Conservation (phyloP, 2,797 vertebrate species). For the Iguana delicatissima region DNA sequence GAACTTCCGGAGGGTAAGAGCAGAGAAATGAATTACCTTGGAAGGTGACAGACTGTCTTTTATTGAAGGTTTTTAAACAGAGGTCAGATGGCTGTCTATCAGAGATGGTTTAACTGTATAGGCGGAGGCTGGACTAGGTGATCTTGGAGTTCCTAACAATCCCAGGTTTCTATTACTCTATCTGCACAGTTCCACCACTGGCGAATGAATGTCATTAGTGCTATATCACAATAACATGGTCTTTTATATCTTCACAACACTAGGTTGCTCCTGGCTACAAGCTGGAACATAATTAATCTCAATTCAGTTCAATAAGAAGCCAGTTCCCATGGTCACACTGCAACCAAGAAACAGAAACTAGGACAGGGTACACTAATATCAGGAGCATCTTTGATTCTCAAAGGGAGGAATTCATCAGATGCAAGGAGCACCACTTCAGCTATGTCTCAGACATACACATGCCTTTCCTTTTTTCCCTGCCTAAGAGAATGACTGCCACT, state of each 20-base stretch:
- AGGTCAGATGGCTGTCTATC: no score
- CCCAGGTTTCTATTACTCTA: not conserved
- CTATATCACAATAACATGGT: not conserved
- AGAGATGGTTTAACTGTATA: no score
- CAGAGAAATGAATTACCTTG: no score
- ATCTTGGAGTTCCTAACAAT: no score
- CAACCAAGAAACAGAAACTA: not conserved
- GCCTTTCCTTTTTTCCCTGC: not conserved
- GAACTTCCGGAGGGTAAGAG: no score
- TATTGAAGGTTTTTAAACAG: no score
- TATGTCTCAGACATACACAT: not conserved
- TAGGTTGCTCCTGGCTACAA: not conserved
- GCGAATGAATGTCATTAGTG: not conserved
- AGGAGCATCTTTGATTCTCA: not conserved
- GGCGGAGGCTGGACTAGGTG: no score
- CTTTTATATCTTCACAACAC: not conserved
- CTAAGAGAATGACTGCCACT: not conserved
- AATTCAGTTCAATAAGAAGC: not conserved
- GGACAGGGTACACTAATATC: not conserved
- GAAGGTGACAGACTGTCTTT: no score
- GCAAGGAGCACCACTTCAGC: not conserved
- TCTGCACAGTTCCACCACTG: not conserved
- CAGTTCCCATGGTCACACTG: not conserved
- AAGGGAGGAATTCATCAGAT: not conserved
- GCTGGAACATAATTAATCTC: not conserved